These are phyloP conservation scores for Anguilla marmorata DNA, from an alignment of 2,797 vertebrate species.

Conservation along the genomic window DNA sequence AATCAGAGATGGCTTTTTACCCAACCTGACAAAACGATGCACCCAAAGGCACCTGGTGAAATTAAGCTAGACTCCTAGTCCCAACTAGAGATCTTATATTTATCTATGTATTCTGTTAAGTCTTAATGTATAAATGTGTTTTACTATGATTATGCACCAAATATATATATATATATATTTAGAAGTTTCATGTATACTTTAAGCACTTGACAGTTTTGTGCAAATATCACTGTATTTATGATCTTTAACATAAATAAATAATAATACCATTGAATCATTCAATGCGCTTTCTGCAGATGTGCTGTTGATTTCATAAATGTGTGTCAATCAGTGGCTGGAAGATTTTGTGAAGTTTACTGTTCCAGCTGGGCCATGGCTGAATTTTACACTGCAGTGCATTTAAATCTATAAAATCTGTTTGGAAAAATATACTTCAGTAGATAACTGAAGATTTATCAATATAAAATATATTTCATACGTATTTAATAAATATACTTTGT, in stretches of 20 bases:
- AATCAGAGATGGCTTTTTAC: background rate
- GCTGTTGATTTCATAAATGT: background rate
- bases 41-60: background rate
- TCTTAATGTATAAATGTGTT: constrained; percentile 29
- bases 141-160: background rate
- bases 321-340: background rate
- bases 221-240: constrained; percentile 26
- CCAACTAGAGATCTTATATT: constrained; percentile 20
- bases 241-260: constrained; percentile 22
- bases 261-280: background rate
- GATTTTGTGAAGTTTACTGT: background rate
- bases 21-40: background rate
- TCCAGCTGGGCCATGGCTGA: background rate
- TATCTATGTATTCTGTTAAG: constrained; percentile 7
- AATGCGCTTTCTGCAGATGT: background rate
- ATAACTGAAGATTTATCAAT: too few species aligned
- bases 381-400: background rate
- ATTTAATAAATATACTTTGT: background rate
- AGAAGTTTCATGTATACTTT: constrained; percentile 5
- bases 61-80: constrained; percentile 30
- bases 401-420: background rate
- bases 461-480: too few species aligned
- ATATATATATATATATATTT: background rate
- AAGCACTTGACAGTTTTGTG: background rate
- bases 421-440: background rate